Evolutionary conservation across 23 tunicate genomes (phyloP).

Genomic region (Oikopleura dioica): DNA sequence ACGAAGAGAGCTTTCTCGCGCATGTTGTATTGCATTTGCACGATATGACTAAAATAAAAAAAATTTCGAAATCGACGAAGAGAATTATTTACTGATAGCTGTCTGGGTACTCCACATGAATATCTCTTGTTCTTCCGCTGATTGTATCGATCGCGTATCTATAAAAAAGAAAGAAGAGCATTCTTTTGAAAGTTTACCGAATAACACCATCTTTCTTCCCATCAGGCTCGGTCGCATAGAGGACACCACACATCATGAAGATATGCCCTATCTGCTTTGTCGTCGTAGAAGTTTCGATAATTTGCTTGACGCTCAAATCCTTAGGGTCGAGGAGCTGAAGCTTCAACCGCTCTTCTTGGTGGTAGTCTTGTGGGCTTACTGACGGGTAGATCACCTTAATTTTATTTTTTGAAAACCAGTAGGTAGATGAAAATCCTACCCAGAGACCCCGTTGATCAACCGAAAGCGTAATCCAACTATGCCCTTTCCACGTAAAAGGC

Average conservation of each 20-base stretch:
- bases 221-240: slow-evolving; percentile 37
- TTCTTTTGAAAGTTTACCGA: background rate
- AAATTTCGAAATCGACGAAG: too few species aligned
- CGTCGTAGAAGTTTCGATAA: slow-evolving; percentile 16
- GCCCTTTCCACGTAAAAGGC: slow-evolving; percentile 68
- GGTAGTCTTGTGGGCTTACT: slow-evolving; percentile 18
- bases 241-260: slow-evolving; percentile 70
- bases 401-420: too few species aligned
- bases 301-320: slow-evolving; percentile 30
- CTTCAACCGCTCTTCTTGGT: slow-evolving; percentile 15
- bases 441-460: slow-evolving; percentile 58
- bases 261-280: slow-evolving; percentile 31
- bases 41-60: background rate
- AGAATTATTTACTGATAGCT: too few species aligned
- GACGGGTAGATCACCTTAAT: slow-evolving; percentile 37
- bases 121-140: background rate
- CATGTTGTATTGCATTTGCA: slow-evolving; percentile 5
- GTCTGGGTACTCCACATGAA: background rate
- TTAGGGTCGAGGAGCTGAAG: slow-evolving; percentile 35
- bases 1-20: slow-evolving; percentile 7
- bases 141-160: slow-evolving; percentile 9
- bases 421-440: slow-evolving; percentile 16
- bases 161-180: background rate
- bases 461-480: slow-evolving; percentile 38
- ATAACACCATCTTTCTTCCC: background rate